Percentiles rank a stretch among this genome's conserved stretches.
Evolutionary conservation across 1,140 invertebrate genomes (phyloP).

Genomic region (Vanessa tameamea): DNA sequence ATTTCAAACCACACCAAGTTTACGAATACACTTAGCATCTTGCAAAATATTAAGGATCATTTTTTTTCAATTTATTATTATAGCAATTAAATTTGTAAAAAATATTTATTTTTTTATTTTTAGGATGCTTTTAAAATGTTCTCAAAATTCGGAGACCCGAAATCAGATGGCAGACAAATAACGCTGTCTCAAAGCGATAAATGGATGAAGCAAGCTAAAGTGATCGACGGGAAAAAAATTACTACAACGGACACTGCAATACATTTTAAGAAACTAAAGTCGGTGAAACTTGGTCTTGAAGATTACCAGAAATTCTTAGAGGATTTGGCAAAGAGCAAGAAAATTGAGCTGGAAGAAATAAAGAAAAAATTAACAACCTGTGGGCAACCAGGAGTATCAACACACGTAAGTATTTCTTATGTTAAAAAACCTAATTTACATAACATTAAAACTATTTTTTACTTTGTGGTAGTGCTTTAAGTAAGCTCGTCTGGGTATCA

Average conservation of each 20-base stretch:
- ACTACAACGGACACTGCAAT: constrained; percentile 95
- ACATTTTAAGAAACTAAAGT: constrained; percentile 93
- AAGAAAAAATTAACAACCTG: constrained; percentile 89
- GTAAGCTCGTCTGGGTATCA: no score
- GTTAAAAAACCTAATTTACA: no score
- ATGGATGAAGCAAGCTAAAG: constrained; percentile 95
- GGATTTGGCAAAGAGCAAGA: constrained; percentile 90
- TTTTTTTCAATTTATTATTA: not conserved
- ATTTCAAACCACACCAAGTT: no score
- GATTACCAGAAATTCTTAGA: constrained; percentile 92
- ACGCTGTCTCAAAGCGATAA: constrained; percentile 95
- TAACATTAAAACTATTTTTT: no score
- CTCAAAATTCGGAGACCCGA: constrained; percentile 93
- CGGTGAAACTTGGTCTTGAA: constrained; percentile 85
- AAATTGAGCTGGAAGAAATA: constrained; percentile 87
- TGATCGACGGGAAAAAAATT: constrained; percentile 94
- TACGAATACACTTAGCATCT: no score
- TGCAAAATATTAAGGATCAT: no score
- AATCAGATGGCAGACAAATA: constrained; percentile 92
- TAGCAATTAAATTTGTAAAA: not conserved
- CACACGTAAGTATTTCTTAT: constrained; percentile 57
- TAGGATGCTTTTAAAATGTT: constrained; percentile 85
- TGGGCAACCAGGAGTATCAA: constrained; percentile 85
- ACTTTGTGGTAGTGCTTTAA: no score
- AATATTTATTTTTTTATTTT: constrained; percentile 31